phyloP scores from a whole-genome alignment of 2,797 vertebrate species.

The Clarias platycephalus region DNA sequence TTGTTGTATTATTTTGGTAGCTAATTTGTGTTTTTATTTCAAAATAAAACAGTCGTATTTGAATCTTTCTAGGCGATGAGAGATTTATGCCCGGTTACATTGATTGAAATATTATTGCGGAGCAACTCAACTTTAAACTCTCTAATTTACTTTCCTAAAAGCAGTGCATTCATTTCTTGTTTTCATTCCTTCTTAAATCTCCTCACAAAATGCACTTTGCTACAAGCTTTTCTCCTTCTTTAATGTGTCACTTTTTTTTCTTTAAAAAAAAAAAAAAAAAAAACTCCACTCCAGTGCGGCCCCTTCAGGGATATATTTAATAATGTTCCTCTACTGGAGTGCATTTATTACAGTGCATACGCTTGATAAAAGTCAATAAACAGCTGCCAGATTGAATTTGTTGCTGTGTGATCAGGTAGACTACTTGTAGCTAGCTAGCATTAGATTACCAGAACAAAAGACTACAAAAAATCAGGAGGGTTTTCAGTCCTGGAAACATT shows the following conservation, averaged over 20 bases:
- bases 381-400: conserved; percentile 16
- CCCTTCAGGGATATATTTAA: conserved; percentile 20
- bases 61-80: background rate
- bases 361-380: conserved; percentile 20
- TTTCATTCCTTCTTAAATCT: background rate
- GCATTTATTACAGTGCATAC: background rate
- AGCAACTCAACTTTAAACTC: background rate
- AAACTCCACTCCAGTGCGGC: background rate
- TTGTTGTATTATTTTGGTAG: background rate
- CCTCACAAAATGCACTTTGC: background rate
- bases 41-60: background rate
- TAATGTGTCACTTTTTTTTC: background rate
- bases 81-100: background rate
- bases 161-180: background rate
- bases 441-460: background rate
- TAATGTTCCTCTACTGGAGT: conserved; percentile 7
- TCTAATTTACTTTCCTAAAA: background rate
- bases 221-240: conserved; percentile 3
- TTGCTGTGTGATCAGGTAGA: background rate
- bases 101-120: background rate
- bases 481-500: background rate
- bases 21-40: background rate
- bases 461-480: background rate
- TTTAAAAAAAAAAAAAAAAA: background rate
- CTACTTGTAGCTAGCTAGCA: background rate